Evolutionary conservation across 2,797 vertebrate genomes (phyloP).

Genomic region (Neopelma chrysocephalum): DNA sequence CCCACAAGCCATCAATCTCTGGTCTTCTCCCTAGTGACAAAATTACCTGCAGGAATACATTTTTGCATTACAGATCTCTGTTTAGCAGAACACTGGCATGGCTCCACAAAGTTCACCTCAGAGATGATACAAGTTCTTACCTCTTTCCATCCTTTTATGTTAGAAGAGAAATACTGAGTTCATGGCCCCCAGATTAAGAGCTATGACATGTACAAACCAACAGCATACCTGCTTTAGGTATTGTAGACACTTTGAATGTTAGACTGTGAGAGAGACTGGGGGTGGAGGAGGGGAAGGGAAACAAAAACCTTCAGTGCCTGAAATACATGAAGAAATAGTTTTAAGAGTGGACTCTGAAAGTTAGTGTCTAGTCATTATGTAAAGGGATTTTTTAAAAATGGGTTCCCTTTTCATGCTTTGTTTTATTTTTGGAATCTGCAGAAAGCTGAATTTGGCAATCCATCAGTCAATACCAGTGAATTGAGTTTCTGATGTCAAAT

Average conservation of each 20-base stretch:
- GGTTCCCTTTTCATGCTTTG: background rate
- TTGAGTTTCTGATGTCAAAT: background rate
- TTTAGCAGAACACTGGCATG: background rate
- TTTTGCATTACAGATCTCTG: background rate
- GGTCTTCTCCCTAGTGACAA: background rate
- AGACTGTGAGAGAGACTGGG: background rate
- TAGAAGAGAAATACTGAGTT: background rate
- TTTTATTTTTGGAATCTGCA: background rate
- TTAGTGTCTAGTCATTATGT: background rate
- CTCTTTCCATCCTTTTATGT: background rate
- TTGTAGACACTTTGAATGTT: background rate
- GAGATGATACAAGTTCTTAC: background rate
- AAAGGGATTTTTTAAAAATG: background rate
- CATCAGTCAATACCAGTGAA: background rate
- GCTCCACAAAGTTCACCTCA: background rate
- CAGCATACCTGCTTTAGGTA: background rate
- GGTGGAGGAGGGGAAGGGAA: background rate
- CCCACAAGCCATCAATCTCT: background rate
- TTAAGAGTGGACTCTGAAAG: background rate
- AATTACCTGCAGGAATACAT: conserved; percentile 4
- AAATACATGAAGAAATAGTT: background rate
- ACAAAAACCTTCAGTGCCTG: background rate
- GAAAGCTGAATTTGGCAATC: background rate
- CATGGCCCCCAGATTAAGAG: background rate
- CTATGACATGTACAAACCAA: background rate